Percentiles rank a stretch among this genome's conserved stretches.
phyloP scores from a whole-genome alignment of 2,888 invertebrate species.

The Mythimna vitellina region DNA sequence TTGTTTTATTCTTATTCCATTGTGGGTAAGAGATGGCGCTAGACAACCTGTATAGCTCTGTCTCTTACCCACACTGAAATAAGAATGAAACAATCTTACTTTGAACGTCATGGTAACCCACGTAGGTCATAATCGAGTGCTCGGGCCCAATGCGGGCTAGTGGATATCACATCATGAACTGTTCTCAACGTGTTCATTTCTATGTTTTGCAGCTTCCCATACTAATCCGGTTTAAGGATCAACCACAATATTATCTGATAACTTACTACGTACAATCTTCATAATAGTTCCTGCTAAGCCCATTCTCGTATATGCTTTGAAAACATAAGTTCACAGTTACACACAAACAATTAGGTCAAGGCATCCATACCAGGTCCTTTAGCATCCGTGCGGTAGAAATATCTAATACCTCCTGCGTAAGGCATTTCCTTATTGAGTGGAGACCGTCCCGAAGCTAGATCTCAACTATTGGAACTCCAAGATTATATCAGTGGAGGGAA shows the following conservation, averaged over 20 bases:
- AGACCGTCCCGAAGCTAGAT: conserved; percentile 55
- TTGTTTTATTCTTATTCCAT: too few relatives aligned
- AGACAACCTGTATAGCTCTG: too few relatives aligned
- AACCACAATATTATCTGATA: conserved; percentile 31
- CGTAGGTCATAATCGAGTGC: too few relatives aligned
- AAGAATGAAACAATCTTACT: too few relatives aligned
- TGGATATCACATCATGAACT: too few relatives aligned
- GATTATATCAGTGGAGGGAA: conserved; percentile 69
- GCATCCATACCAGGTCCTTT: conserved; percentile 58
- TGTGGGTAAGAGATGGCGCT: too few relatives aligned
- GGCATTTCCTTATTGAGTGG: conserved; percentile 69
- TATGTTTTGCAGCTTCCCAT: not conserved
- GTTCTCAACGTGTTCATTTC: not conserved
- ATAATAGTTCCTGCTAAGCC: conserved; percentile 53
- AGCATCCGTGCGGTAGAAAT: conserved; percentile 59
- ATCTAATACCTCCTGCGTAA: conserved; percentile 61
- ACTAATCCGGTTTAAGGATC: conserved; percentile 21
- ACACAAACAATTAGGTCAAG: conserved; percentile 63
- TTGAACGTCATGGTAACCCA: too few relatives aligned
- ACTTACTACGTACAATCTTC: conserved; percentile 34
- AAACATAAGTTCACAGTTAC: conserved; percentile 59
- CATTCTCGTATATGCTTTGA: conserved; percentile 58
- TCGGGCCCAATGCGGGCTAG: too few relatives aligned
- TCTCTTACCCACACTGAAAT: too few relatives aligned
- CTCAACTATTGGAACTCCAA: conserved; percentile 56